Conservation (phyloP, 37 sponge, comb jelly and placozoan genomes). For the Hexactinellida sp. region DNA sequence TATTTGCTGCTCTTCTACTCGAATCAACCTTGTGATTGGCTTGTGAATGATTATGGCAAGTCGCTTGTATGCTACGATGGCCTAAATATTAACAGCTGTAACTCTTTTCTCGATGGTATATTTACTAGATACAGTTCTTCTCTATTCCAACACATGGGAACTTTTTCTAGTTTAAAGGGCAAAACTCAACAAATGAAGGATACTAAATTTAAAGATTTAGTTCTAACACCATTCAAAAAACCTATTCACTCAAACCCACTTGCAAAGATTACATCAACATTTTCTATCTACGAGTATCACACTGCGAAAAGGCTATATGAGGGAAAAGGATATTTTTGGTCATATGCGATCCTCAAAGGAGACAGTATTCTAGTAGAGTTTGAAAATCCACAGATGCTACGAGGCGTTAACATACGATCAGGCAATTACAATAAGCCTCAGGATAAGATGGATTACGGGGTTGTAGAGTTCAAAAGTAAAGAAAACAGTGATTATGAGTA, state of each 20-base stretch:
- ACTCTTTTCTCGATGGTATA: background rate
- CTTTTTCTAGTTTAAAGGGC: background rate
- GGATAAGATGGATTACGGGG: background rate
- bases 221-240: background rate
- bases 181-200: background rate
- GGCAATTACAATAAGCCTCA: background rate
- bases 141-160: slow-evolving; percentile 12
- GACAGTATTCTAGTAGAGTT: background rate
- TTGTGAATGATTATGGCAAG: background rate
- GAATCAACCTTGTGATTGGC: slow-evolving; percentile 23
- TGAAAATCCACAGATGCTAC: background rate
- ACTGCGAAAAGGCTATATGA: background rate
- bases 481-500: background rate
- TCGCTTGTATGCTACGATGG: background rate
- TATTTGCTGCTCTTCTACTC: slow-evolving; percentile 8
- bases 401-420: background rate
- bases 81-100: background rate
- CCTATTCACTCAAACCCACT: background rate
- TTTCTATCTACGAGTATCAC: background rate
- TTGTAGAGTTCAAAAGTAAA: background rate
- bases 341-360: background rate
- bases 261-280: background rate
- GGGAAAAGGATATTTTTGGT: background rate
- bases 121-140: background rate
- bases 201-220: background rate